Evolutionary conservation across 2,113 vertebrate genomes (phyloP), one percentile per base, ranked within the genome.

Genomic region (Drymodes brunneopygia): DNA sequence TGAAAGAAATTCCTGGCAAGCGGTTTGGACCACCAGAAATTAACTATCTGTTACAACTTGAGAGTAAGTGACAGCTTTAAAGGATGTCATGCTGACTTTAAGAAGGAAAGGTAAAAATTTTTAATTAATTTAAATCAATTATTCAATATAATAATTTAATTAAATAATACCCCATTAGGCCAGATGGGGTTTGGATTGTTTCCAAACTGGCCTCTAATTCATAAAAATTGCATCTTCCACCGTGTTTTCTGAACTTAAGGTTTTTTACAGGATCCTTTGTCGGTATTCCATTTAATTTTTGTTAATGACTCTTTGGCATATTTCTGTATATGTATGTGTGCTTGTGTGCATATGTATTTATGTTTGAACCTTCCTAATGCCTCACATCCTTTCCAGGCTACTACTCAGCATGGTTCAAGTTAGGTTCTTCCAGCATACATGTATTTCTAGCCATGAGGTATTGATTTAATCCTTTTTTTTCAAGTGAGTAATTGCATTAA

Each of bases 1-100:
- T 78, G 72, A 91, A 94, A 87, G 48, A 87, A 95, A 94, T 95
- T 90, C 86, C 96, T 96, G 88, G 74, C 80, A 87, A 62, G 61
- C 90, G 21, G 19, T 38, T 50, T 93, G 62, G 85, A 96, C 94
- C 94, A 95, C 58, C 56, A 96, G 61, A 92, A 96, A 82, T 80
- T 65, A 92, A 57, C 56, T 93, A 40, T 51, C 40, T 87, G 48
- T 92, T 91, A 53, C 61, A 92, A 58, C 25, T 56, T 81, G 70
- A 91, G 86, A 92, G 8, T 66, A 72, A 91, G 54, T 50, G 54
- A 93, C 80, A 94, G 33, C 69, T 88, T 89, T 90, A 91, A 69
- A 94, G 62, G 48, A 60, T 89, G 40, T 60, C 65, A 48, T 72
- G 33, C 73, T 88, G 69, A 92, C 29, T 92, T 95, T 94, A 70